Evolutionary conservation across 2,797 vertebrate genomes (phyloP).

Genomic region (Cryptoblepharus egeriae): DNA sequence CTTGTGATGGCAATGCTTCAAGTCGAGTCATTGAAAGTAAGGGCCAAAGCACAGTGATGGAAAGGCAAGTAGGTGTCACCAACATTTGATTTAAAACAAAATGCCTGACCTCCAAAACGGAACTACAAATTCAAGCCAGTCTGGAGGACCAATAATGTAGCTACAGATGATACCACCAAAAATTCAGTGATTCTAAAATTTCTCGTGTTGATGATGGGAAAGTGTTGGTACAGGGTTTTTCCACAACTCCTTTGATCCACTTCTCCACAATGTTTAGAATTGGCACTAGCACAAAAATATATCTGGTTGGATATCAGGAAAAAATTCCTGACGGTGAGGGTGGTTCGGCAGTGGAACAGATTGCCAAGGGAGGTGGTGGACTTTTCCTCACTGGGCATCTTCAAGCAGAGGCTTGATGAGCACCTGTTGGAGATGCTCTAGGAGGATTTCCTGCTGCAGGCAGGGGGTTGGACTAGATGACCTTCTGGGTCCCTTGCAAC

Average conservation of each 20-base stretch:
- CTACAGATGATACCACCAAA: no score
- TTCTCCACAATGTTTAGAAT: not conserved
- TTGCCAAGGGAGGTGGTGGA: no score
- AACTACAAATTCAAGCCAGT: not conserved
- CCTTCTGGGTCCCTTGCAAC: no score
- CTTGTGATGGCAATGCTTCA: not conserved
- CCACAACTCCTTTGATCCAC: not conserved
- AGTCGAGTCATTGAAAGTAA: not conserved
- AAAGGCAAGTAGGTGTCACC: no score
- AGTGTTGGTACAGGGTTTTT: not conserved
- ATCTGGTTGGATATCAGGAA: no score
- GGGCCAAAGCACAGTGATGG: not conserved
- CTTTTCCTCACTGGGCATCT: no score
- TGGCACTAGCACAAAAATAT: not conserved
- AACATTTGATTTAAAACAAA: not conserved
- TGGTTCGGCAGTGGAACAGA: no score
- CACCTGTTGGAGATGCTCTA: no score
- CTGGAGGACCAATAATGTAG: not conserved
- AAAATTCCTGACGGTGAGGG: no score
- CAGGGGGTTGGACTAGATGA: no score
- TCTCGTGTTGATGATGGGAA: not conserved
- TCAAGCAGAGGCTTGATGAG: no score
- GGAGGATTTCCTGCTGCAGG: no score
- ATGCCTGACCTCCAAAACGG: not conserved
- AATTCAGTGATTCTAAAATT: not conserved